Conservation (phyloP, 2,888 invertebrate species). For the Tenthredo notha region DNA sequence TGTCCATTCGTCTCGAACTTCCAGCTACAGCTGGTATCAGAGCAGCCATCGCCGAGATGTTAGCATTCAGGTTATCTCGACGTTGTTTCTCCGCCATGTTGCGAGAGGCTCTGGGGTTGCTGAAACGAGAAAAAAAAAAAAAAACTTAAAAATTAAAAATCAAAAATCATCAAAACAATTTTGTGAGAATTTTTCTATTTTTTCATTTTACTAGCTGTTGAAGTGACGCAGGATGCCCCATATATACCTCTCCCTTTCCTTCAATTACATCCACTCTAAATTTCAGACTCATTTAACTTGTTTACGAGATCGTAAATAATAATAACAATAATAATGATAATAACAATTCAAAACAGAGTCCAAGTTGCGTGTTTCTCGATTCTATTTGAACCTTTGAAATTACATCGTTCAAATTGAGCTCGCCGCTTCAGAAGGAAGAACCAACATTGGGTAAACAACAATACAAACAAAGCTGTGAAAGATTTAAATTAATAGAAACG, state of each 20-base stretch:
- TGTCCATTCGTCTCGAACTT: slow-evolving; percentile 92
- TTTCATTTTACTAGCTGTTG: no score
- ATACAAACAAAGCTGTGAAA: neutral
- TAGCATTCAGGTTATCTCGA: slow-evolving; percentile 92
- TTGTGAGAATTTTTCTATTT: no score
- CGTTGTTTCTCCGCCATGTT: slow-evolving; percentile 95
- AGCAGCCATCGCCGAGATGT: slow-evolving; percentile 90
- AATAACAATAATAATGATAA: neutral
- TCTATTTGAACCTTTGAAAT: neutral
- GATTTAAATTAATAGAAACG: neutral
- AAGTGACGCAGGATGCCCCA: no score
- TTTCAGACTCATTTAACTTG: slow-evolving; percentile 15
- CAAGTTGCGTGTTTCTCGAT: neutral
- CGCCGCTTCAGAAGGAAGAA: neutral
- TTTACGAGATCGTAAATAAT: slow-evolving; percentile 7
- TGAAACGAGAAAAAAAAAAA: slow-evolving; percentile 75
- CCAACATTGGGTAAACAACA: neutral
- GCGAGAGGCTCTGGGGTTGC: slow-evolving; percentile 89
- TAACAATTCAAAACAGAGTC: slow-evolving; percentile 3
- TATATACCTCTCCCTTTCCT: neutral
- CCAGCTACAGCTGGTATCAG: slow-evolving; percentile 91
- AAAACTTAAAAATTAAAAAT: neutral
- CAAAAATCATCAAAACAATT: neutral
- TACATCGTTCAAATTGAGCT: neutral
- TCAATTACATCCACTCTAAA: slow-evolving; percentile 10